phyloP scores from a whole-genome alignment of 92 coral and sea anemone species.

The Desmophyllum pertusum region DNA sequence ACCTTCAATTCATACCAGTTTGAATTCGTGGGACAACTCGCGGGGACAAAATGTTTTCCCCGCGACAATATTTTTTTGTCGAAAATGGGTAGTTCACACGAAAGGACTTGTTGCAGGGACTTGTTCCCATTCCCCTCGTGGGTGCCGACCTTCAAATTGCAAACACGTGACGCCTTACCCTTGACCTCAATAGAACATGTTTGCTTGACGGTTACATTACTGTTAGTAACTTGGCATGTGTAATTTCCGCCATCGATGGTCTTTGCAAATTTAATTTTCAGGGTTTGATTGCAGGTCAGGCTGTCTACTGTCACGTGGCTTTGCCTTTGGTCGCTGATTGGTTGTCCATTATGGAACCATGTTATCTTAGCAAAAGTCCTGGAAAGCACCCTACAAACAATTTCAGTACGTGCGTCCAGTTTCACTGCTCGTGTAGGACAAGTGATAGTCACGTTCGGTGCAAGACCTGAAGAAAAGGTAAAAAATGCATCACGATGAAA shows the following conservation, averaged over 20 bases:
- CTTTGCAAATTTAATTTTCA: constrained; percentile 17
- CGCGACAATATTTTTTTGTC: background rate
- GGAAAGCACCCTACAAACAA: constrained; percentile 23
- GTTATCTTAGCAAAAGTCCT: constrained; percentile 7
- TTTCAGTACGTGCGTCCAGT: background rate
- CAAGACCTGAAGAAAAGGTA: background rate
- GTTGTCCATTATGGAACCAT: constrained; percentile 22
- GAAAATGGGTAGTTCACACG: too few species aligned
- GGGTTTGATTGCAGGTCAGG: constrained; percentile 9
- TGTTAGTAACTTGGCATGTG: constrained; percentile 27
- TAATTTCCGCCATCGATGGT: constrained; percentile 15
- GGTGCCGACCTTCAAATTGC: too few species aligned
- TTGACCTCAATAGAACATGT: constrained; percentile 13
- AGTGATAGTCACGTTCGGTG: background rate
- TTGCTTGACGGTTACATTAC: background rate
- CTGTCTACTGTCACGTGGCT: background rate
- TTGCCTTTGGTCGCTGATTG: background rate
- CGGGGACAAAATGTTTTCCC: too few species aligned
- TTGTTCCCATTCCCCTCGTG: too few species aligned
- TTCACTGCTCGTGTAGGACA: background rate
- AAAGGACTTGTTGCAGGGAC: too few species aligned
- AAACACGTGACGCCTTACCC: constrained; percentile 6
- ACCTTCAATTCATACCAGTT: too few species aligned
- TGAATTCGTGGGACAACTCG: too few species aligned
- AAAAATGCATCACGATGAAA: background rate